Evolutionary conservation across 2,888 invertebrate genomes (phyloP).

Genomic region (Caenorhabditis plicata): DNA sequence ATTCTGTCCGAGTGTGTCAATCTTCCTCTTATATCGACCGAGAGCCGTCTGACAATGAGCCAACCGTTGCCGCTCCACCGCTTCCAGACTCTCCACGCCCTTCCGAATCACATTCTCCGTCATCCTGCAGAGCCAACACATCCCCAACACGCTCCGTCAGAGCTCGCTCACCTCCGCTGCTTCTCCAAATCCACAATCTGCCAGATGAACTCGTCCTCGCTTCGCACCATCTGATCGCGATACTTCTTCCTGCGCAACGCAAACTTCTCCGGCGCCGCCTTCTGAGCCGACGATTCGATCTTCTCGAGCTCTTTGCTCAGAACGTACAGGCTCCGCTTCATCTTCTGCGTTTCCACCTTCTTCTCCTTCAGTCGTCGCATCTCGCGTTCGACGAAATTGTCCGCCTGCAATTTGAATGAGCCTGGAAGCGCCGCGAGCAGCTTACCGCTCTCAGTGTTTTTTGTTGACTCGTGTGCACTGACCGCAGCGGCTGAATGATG

Average conservation of each 20-base stretch:
- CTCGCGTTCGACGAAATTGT: constrained; percentile 38
- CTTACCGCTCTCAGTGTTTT: constrained; percentile 45
- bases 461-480: constrained; percentile 43
- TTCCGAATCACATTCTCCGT: constrained; percentile 45
- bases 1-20: constrained; percentile 50
- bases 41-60: constrained; percentile 53
- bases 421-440: too few species aligned
- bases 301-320: constrained; percentile 47
- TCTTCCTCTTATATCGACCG: constrained; percentile 51
- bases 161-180: constrained; percentile 32
- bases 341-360: constrained; percentile 41
- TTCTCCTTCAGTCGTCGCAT: constrained; percentile 45
- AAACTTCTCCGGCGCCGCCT: constrained; percentile 24
- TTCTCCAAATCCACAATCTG: constrained; percentile 49
- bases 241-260: constrained; percentile 37
- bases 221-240: constrained; percentile 36
- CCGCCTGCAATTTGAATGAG: too few species aligned
- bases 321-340: constrained; percentile 43
- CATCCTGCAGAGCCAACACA: too few species aligned
- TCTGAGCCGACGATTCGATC: constrained; percentile 30
- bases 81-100: constrained; percentile 51
- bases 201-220: constrained; percentile 48
- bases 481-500: constrained; percentile 50
- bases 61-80: constrained; percentile 51
- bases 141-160: too few species aligned